phyloP scores from a whole-genome alignment of 2,888 invertebrate genomes.

The Cataglyphis albicans region DNA sequence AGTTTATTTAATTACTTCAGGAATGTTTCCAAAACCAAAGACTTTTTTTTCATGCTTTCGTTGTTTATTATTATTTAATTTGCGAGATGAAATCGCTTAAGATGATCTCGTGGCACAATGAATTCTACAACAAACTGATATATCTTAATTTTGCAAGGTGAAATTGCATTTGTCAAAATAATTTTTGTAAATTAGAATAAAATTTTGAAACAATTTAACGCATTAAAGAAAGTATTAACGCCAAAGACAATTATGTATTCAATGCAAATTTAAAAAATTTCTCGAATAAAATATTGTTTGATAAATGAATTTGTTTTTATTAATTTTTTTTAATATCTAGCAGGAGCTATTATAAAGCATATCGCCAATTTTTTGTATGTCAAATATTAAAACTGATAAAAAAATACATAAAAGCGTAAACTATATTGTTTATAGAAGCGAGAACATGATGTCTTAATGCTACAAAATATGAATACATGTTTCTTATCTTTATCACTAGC shows the following conservation, averaged over 20 bases:
- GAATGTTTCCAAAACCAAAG: slow-evolving; percentile 4
- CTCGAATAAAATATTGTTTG: background rate
- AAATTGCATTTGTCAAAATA: background rate
- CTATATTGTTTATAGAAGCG: background rate
- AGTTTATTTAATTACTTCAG: slow-evolving; percentile 26
- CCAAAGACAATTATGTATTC: background rate
- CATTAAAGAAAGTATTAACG: background rate
- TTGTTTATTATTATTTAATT: background rate
- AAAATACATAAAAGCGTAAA: background rate
- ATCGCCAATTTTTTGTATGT: background rate
- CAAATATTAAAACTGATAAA: slow-evolving; percentile 3
- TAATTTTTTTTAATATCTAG: background rate
- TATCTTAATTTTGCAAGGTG: background rate
- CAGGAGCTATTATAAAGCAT: background rate
- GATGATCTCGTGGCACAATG: background rate
- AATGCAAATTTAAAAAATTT: background rate
- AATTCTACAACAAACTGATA: background rate
- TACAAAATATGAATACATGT: background rate
- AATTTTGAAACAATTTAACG: background rate
- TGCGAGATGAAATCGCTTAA: background rate
- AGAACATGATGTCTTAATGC: background rate
- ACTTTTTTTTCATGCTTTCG: slow-evolving; percentile 5
- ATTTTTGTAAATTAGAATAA: background rate
- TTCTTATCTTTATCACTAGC: slow-evolving; percentile 1
- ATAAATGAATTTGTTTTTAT: background rate